phyloP scores from a whole-genome alignment of 1,140 invertebrate species.

The Monomorium pharaonis region DNA sequence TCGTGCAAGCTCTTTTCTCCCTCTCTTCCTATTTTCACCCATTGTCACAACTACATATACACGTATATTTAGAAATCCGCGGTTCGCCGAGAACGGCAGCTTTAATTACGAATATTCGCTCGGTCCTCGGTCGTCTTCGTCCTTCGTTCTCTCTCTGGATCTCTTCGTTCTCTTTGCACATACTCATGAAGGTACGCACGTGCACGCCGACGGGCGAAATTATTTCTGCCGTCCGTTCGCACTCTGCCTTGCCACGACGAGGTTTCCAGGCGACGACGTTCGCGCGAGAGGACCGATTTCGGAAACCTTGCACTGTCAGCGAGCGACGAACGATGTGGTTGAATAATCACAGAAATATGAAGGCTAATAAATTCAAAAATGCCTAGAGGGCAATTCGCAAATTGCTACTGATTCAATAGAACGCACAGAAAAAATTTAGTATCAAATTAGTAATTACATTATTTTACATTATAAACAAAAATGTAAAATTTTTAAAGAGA shows the following conservation, averaged over 20 bases:
- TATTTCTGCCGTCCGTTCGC: constrained; percentile 19
- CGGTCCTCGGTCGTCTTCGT: background rate
- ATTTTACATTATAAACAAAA: too few relatives aligned
- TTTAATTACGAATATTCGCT: constrained; percentile 71
- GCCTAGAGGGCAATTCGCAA: background rate
- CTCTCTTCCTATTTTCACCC: constrained; percentile 64
- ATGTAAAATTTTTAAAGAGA: too few relatives aligned
- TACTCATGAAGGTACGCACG: constrained; percentile 1
- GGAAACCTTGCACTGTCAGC: constrained; percentile 49
- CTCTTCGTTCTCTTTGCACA: background rate
- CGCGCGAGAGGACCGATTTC: constrained; percentile 26
- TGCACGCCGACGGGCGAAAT: constrained; percentile 9
- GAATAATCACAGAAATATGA: constrained; percentile 12
- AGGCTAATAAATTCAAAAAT: constrained; percentile 30
- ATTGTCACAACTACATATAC: constrained; percentile 8
- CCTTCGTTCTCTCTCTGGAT: background rate
- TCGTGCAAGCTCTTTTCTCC: constrained; percentile 53
- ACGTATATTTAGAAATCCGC: constrained; percentile 72
- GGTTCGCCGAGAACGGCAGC: constrained; percentile 43
- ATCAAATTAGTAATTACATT: too few relatives aligned
- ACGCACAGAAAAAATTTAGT: too few relatives aligned
- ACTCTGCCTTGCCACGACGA: background rate
- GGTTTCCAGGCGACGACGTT: constrained; percentile 48
- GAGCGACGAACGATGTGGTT: background rate
- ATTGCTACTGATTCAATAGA: background rate